A percentile compares a stretch with the other conserved stretches of the same genome.
Evolutionary conservation across 2,888 invertebrate species (phyloP).

Genomic region (Tigriopus californicus): DNA sequence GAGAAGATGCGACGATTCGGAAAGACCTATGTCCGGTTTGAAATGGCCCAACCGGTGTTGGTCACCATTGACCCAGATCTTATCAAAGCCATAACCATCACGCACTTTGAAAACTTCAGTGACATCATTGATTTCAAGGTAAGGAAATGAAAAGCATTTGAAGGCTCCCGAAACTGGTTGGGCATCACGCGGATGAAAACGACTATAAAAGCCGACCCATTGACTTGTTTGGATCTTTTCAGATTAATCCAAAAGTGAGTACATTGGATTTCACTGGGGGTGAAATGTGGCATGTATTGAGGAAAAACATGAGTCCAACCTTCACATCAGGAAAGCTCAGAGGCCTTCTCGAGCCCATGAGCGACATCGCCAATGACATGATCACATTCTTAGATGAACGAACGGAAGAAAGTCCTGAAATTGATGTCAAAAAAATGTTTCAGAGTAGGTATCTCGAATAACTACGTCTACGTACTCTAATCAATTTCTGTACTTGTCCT

Average conservation of each 20-base stretch:
- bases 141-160: too few species aligned
- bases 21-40: background rate
- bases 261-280: background rate
- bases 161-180: too few species aligned
- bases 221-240: too few species aligned
- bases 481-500: background rate
- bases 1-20: background rate
- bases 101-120: background rate
- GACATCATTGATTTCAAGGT: background rate
- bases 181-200: too few species aligned
- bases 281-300: background rate
- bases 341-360: background rate
- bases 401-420: background rate
- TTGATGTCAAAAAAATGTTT: background rate
- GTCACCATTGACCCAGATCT: background rate
- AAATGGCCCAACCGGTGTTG: background rate
- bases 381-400: background rate
- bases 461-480: too few species aligned
- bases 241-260: background rate
- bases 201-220: too few species aligned
- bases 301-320: background rate
- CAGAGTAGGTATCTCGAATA: background rate
- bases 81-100: background rate
- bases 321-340: background rate
- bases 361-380: background rate